These are phyloP conservation scores for Vanacampus margaritifer DNA, from an alignment of 2,113 vertebrate genomes.

Conservation along the genomic window DNA sequence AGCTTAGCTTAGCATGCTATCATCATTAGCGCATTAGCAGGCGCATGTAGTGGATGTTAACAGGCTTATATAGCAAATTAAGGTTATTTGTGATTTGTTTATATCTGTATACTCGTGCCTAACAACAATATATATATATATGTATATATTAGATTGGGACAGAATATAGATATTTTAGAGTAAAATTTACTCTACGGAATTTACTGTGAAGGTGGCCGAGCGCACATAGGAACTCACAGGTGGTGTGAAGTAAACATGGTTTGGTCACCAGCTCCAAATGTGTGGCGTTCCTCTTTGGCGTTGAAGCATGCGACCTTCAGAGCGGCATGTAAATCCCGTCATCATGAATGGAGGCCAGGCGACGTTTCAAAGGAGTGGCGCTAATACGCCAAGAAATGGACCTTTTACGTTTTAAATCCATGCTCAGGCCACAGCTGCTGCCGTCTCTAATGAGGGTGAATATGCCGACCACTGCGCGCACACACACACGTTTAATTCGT, in stretches of 20 bases:
- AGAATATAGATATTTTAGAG: too few relatives aligned
- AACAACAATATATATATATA: too few relatives aligned
- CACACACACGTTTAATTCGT: constrained; percentile 13
- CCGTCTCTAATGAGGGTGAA: constrained; percentile 31
- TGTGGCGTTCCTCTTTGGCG: neutral
- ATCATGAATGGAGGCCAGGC: constrained; percentile 37
- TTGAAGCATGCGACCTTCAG: constrained; percentile 23
- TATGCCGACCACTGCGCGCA: neutral
- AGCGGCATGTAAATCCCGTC: constrained; percentile 23
- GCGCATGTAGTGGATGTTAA: too few relatives aligned
- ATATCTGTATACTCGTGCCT: too few relatives aligned
- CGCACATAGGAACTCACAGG: neutral
- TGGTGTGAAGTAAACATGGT: neutral
- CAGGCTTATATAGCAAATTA: too few relatives aligned
- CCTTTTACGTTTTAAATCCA: constrained; percentile 43
- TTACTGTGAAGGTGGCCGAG: neutral
- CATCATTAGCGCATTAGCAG: too few relatives aligned
- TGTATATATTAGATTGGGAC: too few relatives aligned
- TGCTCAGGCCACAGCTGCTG: constrained; percentile 48
- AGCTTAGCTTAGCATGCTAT: too few relatives aligned
- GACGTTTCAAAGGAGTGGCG: constrained; percentile 17
- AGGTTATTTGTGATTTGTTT: too few relatives aligned
- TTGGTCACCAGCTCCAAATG: neutral
- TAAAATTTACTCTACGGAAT: too few relatives aligned
- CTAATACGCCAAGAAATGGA: constrained; percentile 31